Evolutionary conservation across 2,888 invertebrate genomes (phyloP), one percentile per base, ranked within the genome.

Genomic region (Cepaea hortensis): DNA sequence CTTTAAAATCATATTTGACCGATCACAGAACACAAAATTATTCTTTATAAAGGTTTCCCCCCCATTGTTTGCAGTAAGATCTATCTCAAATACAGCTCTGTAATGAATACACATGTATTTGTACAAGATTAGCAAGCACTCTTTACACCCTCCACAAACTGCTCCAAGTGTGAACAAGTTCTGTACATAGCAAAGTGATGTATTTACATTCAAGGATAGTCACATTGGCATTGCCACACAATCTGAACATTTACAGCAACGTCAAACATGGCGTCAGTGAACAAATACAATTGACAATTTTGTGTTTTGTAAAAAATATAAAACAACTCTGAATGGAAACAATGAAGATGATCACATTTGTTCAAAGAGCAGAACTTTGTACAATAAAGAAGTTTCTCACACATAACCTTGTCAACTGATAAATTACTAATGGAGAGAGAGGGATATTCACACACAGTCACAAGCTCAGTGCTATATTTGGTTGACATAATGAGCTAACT

Each of bases 401-500:
- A 85, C 23, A 75, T 61, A 81, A 85, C 35, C 73, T 46, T 18
- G 50, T 81, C 55, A 61, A 50, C 20, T 23, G 81, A 85, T 81
- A 81, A 85, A 61, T 81, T 85, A 85, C 48, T 35, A n/a, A 70
- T 46, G 48, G 75, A 46, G 6, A 61, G 11, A 23, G 77, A 55
- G 20, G 55, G n/a, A 81, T 80, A 81, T 80, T 81, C 81, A 85
- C 73, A 85, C 81, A 70, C 70, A 83, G 20, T 20, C 68, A 35
- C 73, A 73, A 55, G 15, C 23, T 2, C 55, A 73, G 72, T 4
- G 55, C 65, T 86, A 82, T 55, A 95, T 94, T 83, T 94, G 94
- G 88, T 98, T 98, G 94, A 98, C 98, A 96, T 97, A 98, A 95
- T 98, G 98, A 93, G 97, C 97, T 94, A 98, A 96, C 95, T 98